Base-by-base conservation (phyloP, 2,797 vertebrate genomes). In the Melanotaenia parkinsoni region DNA sequence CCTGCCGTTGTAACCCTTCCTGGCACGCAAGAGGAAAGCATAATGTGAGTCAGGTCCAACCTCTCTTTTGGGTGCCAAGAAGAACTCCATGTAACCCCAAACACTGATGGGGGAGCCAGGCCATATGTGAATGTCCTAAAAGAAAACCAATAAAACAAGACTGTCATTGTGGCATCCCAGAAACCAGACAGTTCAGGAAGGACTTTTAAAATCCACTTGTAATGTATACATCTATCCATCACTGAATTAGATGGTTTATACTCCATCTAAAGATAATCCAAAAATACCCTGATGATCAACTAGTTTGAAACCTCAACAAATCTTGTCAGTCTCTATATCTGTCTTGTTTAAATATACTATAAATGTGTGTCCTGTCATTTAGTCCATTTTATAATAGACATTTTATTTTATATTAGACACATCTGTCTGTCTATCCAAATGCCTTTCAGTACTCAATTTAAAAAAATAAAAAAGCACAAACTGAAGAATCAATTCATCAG, bases 91-190 rank as follows among this genome's bases (percentile, higher is more conserved):
- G 86, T 89, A 92, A 92, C 93, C 92, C 88, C 85, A 87, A 88
- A 89, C 83, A 84, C 88, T 90, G 90, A 92, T 77, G 70, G 59
- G 28, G 24, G 82, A 79, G 93, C 91, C 92, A 93, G 88, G 86
- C 84, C 86, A 45, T 89, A 93, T 87, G 89, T 84, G 88, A 93
- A 91, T 84, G 84, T 90, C 87, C 91, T 92, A 88, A 93, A 91
- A 93, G 91, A 90, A 89, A 89, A 90, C 85, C 87, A 87, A 90
- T 89, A 92, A 91, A 91, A 93, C 89, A 92, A 88, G 85, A 93
- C 87, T 86, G 87, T 90, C 86, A 93, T 92, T 92, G 92, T 91
- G 91, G 90, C 89, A 91, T 90, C 88, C 77, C 81, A 43, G 66
- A 81, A 76, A 87, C 80, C 83, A 80, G 83, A 89, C 82, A 84